phyloP scores from a whole-genome alignment of 2,797 vertebrate species.

The Lacerta agilis region DNA sequence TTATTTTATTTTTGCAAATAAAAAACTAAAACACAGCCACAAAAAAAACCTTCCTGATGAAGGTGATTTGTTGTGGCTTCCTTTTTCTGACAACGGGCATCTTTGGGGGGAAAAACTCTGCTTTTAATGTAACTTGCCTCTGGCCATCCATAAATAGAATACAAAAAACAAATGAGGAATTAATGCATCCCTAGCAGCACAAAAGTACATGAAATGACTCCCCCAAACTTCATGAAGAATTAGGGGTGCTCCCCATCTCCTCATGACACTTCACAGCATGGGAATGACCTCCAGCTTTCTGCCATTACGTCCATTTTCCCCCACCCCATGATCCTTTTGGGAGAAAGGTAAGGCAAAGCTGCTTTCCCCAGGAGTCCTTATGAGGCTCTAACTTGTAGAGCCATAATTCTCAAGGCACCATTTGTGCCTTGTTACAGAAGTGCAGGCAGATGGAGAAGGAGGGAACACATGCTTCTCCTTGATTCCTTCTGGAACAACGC shows the following conservation, averaged over 20 bases:
- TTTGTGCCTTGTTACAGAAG: neutral
- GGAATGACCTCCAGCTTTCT: neutral
- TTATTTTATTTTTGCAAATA: no score
- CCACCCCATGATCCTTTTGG: neutral
- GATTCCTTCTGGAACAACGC: neutral
- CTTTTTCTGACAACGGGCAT: neutral
- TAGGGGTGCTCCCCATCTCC: neutral
- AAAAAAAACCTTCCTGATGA: no score
- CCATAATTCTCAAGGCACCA: neutral
- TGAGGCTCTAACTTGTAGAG: neutral
- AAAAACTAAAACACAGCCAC: no score
- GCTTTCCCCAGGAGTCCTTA: neutral
- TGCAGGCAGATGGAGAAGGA: neutral
- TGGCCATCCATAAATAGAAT: no score
- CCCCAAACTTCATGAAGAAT: no score
- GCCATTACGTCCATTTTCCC: neutral
- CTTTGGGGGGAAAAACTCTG: neutral
- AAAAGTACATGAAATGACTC: neutral
- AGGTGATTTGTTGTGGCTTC: no score
- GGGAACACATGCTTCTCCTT: neutral
- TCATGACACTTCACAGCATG: neutral
- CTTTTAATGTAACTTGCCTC: no score
- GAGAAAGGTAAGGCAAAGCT: neutral
- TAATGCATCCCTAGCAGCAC: neutral
- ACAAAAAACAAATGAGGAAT: neutral